Evolutionary conservation across 2,888 invertebrate species (phyloP).

Genomic region (Lochmaea crataegi): DNA sequence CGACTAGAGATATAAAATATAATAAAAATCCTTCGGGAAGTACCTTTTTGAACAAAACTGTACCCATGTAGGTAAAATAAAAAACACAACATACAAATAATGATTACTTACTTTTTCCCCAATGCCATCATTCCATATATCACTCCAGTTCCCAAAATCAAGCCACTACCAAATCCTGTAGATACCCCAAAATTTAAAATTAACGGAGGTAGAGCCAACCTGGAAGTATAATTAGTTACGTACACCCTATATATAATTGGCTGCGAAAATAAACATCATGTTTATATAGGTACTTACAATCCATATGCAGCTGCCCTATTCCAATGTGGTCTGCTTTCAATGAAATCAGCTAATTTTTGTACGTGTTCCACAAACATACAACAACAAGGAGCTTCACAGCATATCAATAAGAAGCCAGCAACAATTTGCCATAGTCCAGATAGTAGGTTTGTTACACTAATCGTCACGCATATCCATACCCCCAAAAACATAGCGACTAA

Average conservation of each 20-base stretch:
- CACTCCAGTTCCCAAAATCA: slow-evolving; percentile 89
- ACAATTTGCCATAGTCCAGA: slow-evolving; percentile 89
- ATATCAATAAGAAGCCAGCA: slow-evolving; percentile 87
- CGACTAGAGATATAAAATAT: too few relatives aligned
- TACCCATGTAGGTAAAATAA: not conserved
- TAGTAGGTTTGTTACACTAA: slow-evolving; percentile 74
- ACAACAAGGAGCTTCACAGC: slow-evolving; percentile 96
- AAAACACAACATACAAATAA: slow-evolving; percentile 15
- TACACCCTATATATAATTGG: too few relatives aligned
- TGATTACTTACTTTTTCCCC: slow-evolving; percentile 88
- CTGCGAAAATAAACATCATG: too few relatives aligned
- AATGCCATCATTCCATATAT: slow-evolving; percentile 95
- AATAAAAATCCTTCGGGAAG: not conserved
- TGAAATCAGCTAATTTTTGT: slow-evolving; percentile 83
- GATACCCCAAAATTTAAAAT: slow-evolving; percentile 80
- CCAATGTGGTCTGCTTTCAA: slow-evolving; percentile 89
- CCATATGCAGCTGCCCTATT: slow-evolving; percentile 88
- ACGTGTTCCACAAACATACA: slow-evolving; percentile 97
- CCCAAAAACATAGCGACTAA: slow-evolving; percentile 89
- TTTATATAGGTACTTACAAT: slow-evolving; percentile 73
- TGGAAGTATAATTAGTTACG: slow-evolving; percentile 61
- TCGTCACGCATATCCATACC: slow-evolving; percentile 77
- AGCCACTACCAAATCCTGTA: slow-evolving; percentile 87
- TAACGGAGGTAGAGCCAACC: slow-evolving; percentile 84
- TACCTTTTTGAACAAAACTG: slow-evolving; percentile 26